phyloP scores from a whole-genome alignment of 1,140 invertebrate species.

The Samia ricini region DNA sequence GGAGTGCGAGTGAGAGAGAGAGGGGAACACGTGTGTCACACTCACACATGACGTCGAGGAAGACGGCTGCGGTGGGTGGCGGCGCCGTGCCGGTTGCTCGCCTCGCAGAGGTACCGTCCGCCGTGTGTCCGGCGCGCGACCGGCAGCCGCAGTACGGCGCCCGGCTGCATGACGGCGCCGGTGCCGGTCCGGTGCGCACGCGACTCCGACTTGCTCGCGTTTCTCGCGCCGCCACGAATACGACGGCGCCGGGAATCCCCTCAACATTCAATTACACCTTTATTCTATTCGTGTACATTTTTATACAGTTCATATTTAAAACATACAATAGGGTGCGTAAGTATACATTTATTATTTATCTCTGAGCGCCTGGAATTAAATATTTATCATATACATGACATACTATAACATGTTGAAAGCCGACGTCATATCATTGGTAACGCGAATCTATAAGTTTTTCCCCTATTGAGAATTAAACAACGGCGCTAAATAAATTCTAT shows the following conservation, averaged over 20 bases:
- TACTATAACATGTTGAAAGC: no score
- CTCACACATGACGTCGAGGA: conserved; percentile 90
- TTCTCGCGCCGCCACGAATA: conserved; percentile 83
- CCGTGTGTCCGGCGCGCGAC: conserved; percentile 80
- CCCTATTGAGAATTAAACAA: no score
- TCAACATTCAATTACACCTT: conserved; percentile 14
- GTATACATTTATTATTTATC: no score
- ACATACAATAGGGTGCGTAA: no score
- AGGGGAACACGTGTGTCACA: conserved; percentile 29
- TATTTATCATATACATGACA: no score
- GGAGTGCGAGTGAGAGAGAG: no score
- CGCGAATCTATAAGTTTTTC: no score
- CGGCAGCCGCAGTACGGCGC: conserved; percentile 35
- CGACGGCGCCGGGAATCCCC: conserved; percentile 76
- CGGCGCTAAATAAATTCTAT: no score
- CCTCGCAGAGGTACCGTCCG: conserved; percentile 87
- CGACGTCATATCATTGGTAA: no score
- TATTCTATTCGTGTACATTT: no score
- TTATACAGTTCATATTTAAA: no score
- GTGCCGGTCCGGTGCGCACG: conserved; percentile 34
- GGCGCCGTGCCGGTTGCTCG: conserved; percentile 86
- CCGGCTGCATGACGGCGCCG: conserved; percentile 44
- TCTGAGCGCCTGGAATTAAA: no score
- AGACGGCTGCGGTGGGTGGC: conserved; percentile 80
- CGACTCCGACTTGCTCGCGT: conserved; percentile 57